Evolutionary conservation across 2,888 invertebrate species (phyloP).

Genomic region (Nomada ruficornis): DNA sequence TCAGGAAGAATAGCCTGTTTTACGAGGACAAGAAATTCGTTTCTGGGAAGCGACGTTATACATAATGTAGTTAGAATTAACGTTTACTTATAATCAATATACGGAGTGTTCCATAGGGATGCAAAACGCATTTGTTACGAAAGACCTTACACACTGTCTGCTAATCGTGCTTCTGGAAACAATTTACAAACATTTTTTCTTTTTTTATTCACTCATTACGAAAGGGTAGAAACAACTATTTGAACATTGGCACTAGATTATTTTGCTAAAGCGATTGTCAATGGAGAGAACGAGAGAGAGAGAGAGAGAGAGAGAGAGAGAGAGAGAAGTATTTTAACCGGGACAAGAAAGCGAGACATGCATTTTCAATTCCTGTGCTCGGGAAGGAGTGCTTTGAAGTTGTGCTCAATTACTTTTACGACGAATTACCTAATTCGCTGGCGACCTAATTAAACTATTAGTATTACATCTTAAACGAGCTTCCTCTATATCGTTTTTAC

Average conservation of each 20-base stretch:
- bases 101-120: neutral
- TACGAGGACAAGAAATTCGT: constrained; percentile 51
- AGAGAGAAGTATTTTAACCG: neutral
- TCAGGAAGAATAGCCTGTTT: constrained; percentile 53
- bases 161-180: constrained; percentile 12
- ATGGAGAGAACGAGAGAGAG: neutral
- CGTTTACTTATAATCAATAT: constrained; percentile 25
- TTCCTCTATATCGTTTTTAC: constrained; percentile 16
- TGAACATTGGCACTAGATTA: constrained; percentile 53
- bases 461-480: constrained; percentile 12
- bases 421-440: neutral
- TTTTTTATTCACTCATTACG: neutral
- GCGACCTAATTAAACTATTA: constrained; percentile 16
- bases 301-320: no score
- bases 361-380: constrained; percentile 35
- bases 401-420: constrained; percentile 1
- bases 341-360: constrained; percentile 8
- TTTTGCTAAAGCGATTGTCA: constrained; percentile 17
- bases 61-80: constrained; percentile 44
- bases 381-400: constrained; percentile 24
- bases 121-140: neutral
- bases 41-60: constrained; percentile 50
- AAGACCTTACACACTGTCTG: constrained; percentile 8
- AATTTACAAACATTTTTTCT: constrained; percentile 19
- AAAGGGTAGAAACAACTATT: constrained; percentile 23